Conservation (phyloP, 2,888 invertebrate genomes). For the Thysanoteuthis rhombus region DNA sequence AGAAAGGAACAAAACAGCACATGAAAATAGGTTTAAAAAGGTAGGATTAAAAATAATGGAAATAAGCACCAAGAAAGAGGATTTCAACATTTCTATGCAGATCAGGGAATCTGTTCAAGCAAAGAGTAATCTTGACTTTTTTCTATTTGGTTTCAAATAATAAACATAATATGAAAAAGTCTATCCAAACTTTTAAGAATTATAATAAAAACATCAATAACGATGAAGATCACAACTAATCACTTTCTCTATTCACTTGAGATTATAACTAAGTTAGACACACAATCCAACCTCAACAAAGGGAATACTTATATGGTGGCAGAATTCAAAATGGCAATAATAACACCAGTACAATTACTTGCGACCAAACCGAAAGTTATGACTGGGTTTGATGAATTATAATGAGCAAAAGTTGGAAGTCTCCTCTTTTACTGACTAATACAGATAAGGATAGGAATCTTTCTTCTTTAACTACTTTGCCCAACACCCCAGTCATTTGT, state of each 20-base stretch:
- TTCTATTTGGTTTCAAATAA: too few species aligned
- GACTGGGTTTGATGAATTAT: too few species aligned
- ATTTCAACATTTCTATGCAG: neutral
- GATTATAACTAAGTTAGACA: neutral
- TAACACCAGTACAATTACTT: too few species aligned
- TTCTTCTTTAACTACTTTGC: too few species aligned
- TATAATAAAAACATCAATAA: neutral
- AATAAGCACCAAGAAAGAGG: neutral
- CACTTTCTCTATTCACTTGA: neutral
- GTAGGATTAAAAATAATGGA: neutral
- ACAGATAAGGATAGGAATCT: too few species aligned
- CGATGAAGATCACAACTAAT: neutral
- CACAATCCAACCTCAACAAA: neutral
- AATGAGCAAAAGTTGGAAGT: too few species aligned
- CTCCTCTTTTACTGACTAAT: too few species aligned
- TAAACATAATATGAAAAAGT: too few species aligned
- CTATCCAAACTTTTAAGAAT: neutral
- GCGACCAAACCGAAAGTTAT: too few species aligned
- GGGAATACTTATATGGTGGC: too few species aligned
- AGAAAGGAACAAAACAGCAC: neutral
- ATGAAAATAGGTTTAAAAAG: neutral
- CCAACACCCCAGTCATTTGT: neutral
- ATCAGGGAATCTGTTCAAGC: neutral
- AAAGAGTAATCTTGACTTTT: neutral
- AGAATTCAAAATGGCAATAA: too few species aligned